Conservation (phyloP, 1,140 invertebrate species). For the Dermatophagoides farinae region DNA sequence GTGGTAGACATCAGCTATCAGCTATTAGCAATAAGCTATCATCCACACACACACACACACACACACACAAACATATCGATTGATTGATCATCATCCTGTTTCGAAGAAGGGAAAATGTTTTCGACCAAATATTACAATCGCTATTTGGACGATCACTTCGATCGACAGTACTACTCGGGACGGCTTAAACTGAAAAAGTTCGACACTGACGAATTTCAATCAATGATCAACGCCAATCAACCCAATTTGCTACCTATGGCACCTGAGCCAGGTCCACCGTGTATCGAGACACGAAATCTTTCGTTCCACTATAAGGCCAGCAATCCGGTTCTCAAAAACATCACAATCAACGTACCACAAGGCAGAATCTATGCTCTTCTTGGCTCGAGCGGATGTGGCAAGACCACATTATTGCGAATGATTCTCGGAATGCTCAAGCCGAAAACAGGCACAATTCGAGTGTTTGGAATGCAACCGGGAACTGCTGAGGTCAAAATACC, state of each 20-base stretch:
- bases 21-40: no score
- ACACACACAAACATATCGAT: no score
- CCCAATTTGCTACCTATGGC: neutral
- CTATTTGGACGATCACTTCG: neutral
- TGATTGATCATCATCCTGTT: no score
- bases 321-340: neutral
- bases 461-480: slow-evolving; percentile 5
- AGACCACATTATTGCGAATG: slow-evolving; percentile 12
- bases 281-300: neutral
- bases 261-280: neutral
- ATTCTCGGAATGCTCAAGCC: slow-evolving; percentile 10
- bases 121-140: slow-evolving; percentile 1
- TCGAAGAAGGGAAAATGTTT: neutral
- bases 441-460: slow-evolving; percentile 1
- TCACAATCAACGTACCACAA: slow-evolving; percentile 3
- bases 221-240: neutral
- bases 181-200: slow-evolving; percentile 2
- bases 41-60: no score
- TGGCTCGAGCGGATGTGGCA: slow-evolving; percentile 16
- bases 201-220: slow-evolving; percentile 6
- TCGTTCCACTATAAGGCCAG: neutral
- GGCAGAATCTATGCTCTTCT: slow-evolving; percentile 15
- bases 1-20: no score
- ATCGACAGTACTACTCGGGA: neutral
- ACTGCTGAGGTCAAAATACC: slow-evolving; percentile 19